Percentiles rank a stretch among this genome's conserved stretches.
These are phyloP conservation scores for Eulithis testata DNA, from an alignment of 2,888 invertebrate genomes.

Conservation along the genomic window DNA sequence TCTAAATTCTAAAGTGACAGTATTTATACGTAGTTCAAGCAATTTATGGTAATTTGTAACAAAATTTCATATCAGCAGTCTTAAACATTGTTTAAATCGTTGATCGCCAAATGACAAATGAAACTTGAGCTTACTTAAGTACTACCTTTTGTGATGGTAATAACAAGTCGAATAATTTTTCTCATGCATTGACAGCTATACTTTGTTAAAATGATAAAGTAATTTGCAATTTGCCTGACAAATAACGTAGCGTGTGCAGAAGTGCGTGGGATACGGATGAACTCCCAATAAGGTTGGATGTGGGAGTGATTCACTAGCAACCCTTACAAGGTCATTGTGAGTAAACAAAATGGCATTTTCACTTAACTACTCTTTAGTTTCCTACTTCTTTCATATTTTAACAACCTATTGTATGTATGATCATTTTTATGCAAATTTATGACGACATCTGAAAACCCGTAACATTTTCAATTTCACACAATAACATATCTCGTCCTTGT, in stretches of 20 bases:
- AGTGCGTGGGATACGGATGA: conserved; percentile 32
- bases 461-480: conserved; percentile 51
- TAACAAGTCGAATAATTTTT: conserved; percentile 1
- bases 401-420: conserved; percentile 31
- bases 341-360: conserved; percentile 30
- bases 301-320: conserved; percentile 42
- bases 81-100: no score
- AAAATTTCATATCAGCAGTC: neutral
- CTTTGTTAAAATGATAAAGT: conserved; percentile 13
- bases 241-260: conserved; percentile 26
- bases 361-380: conserved; percentile 37
- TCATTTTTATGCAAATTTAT: conserved; percentile 50
- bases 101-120: neutral
- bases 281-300: conserved; percentile 43
- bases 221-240: conserved; percentile 22
- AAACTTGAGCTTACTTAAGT: neutral
- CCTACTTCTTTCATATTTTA: conserved; percentile 37
- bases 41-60: neutral
- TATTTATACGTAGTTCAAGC: no score
- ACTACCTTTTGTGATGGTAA: neutral
- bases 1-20: conserved; percentile 24
- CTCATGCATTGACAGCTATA: conserved; percentile 7
- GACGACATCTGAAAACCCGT: conserved; percentile 57
- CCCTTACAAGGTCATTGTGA: conserved; percentile 26
- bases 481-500: conserved; percentile 61